Conservation (phyloP, 1,140 invertebrate genomes). For the Drosophila rhopaloa region DNA sequence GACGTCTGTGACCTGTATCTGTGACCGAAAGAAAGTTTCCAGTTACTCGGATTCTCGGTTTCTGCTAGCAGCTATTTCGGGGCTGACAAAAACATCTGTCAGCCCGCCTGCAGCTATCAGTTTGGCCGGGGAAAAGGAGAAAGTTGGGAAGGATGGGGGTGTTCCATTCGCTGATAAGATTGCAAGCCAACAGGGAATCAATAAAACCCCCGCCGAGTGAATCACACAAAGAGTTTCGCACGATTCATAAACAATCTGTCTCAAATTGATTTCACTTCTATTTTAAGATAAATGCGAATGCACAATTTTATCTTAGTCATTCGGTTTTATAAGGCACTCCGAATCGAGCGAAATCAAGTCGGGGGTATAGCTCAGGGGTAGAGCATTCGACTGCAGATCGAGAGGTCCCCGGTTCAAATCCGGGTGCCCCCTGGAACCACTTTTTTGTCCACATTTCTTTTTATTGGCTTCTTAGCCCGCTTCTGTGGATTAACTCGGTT, state of each 20-base stretch:
- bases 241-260: slow-evolving; percentile 9
- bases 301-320: slow-evolving; percentile 25
- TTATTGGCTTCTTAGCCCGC: background rate
- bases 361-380: slow-evolving; percentile 96
- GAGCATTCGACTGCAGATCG: slow-evolving; percentile 97
- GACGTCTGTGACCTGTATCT: slow-evolving; percentile 27
- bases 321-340: slow-evolving; percentile 1
- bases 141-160: background rate
- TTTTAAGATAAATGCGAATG: slow-evolving; percentile 28
- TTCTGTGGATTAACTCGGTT: background rate
- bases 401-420: slow-evolving; percentile 97
- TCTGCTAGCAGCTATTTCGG: slow-evolving; percentile 22
- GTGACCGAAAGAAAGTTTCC: slow-evolving; percentile 27
- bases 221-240: slow-evolving; percentile 23
- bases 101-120: slow-evolving; percentile 35
- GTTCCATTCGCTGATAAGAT: slow-evolving; percentile 28
- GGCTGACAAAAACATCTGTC: slow-evolving; percentile 25
- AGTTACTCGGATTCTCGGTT: slow-evolving; percentile 14
- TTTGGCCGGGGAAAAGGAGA: background rate
- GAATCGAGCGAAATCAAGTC: background rate
- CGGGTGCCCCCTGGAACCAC: slow-evolving; percentile 91
- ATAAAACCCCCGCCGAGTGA: slow-evolving; percentile 5
- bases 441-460: slow-evolving; percentile 30
- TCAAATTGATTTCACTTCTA: slow-evolving; percentile 47
- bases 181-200: slow-evolving; percentile 7